Conservation (phyloP, 2,113 vertebrate genomes). For the Tychaedon coryphoeus region DNA sequence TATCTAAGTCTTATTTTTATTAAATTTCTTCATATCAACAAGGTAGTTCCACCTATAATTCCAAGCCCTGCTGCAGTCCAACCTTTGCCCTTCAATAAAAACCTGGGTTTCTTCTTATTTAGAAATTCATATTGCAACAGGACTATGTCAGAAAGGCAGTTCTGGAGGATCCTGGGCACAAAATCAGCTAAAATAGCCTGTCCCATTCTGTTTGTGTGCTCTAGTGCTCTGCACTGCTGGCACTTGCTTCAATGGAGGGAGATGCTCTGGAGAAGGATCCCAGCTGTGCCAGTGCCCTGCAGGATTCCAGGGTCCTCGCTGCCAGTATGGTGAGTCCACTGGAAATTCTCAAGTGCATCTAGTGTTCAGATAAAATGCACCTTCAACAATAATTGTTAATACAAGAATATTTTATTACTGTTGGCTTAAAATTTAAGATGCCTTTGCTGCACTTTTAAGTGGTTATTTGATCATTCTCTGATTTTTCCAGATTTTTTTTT, state of each 20-base stretch:
- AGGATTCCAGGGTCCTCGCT: constrained; percentile 83
- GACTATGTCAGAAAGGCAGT: accelerated
- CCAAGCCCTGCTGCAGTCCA: neutral
- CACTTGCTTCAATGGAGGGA: constrained; percentile 83
- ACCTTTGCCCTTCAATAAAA: neutral
- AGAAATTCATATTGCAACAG: neutral
- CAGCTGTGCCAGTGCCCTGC: constrained; percentile 74
- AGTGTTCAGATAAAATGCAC: neutral
- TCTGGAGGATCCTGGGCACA: neutral
- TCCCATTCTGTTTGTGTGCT: neutral
- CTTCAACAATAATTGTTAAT: neutral
- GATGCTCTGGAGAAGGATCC: constrained; percentile 67
- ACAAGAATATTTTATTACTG: accelerated
- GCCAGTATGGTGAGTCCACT: constrained; percentile 85
- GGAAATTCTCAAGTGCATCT: neutral
- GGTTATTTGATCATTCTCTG: neutral
- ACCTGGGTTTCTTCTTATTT: neutral
- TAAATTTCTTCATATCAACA: neutral
- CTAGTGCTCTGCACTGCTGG: constrained; percentile 72
- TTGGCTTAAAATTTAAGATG: neutral
- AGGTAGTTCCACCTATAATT: neutral
- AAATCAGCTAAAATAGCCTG: neutral
- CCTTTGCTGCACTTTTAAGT: neutral
- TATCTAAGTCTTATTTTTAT: neutral
- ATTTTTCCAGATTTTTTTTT: neutral